Evolutionary conservation across 2,797 vertebrate genomes (phyloP).

Genomic region (Lacerta viridis): DNA sequence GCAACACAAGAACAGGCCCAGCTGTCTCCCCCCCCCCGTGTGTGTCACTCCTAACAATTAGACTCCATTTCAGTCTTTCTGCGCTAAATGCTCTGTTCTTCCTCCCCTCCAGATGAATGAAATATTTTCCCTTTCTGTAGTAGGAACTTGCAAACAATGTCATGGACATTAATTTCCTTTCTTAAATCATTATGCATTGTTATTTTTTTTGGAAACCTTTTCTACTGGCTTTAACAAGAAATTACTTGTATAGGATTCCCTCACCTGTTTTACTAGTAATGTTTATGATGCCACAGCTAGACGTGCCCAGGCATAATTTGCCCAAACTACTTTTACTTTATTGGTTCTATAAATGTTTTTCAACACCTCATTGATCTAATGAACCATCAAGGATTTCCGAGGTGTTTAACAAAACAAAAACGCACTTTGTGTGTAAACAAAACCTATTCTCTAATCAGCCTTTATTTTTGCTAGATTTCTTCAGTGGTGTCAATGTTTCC

Average conservation of each 20-base stretch:
- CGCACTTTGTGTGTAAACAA: background rate
- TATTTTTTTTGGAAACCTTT: slow-evolving; percentile 22
- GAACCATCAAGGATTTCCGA: background rate
- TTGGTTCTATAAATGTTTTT: slow-evolving; percentile 26
- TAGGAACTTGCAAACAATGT: background rate
- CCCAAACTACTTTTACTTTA: background rate
- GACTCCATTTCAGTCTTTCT: background rate
- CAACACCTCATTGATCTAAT: slow-evolving; percentile 13
- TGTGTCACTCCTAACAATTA: too few species aligned
- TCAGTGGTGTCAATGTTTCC: background rate
- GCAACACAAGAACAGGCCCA: background rate
- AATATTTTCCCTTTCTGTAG: background rate
- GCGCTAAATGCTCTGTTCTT: background rate
- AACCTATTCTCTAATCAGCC: slow-evolving; percentile 6
- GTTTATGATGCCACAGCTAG: background rate
- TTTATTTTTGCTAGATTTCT: background rate
- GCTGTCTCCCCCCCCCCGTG: too few species aligned
- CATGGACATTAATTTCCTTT: background rate
- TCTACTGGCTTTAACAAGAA: slow-evolving; percentile 3
- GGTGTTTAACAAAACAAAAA: background rate
- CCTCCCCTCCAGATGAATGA: background rate
- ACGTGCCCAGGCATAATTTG: slow-evolving; percentile 13
- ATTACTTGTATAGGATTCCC: accelerated
- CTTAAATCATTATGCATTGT: background rate
- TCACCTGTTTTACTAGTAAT: background rate